Conservation (phyloP, 2,797 vertebrate species). For the Cynodonichthys magdalenae region DNA sequence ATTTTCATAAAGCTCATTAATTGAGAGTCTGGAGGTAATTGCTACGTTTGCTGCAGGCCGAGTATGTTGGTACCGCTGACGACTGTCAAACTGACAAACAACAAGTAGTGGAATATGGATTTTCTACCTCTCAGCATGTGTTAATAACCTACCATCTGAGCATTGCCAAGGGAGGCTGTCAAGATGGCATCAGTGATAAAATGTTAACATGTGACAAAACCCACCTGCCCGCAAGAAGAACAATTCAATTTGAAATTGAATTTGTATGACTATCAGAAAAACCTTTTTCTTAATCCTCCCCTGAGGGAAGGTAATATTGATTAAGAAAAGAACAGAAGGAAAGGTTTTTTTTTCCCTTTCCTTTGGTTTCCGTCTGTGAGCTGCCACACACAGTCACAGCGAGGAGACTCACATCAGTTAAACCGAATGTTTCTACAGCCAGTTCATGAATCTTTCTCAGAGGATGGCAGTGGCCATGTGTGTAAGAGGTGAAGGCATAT, state of each 20-base stretch:
- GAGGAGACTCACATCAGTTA: constrained; percentile 30
- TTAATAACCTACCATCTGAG: constrained; percentile 85
- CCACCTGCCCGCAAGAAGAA: constrained; percentile 79
- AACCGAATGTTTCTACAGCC: constrained; percentile 20
- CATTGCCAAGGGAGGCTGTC: constrained; percentile 82
- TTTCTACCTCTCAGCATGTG: constrained; percentile 77
- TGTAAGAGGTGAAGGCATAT: constrained; percentile 13
- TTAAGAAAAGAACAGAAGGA: constrained; percentile 74
- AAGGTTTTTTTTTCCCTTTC: constrained; percentile 51
- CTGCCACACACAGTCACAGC: constrained; percentile 46
- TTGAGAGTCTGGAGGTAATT: constrained; percentile 85
- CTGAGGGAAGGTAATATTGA: constrained; percentile 79
- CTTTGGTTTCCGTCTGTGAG: constrained; percentile 50
- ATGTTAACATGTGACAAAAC: constrained; percentile 83
- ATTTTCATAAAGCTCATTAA: constrained; percentile 86
- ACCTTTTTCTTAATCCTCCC: constrained; percentile 75
- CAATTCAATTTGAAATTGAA: constrained; percentile 80
- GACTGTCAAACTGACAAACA: constrained; percentile 86
- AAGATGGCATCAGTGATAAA: constrained; percentile 85
- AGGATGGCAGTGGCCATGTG: constrained; percentile 27
- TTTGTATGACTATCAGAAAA: constrained; percentile 75
- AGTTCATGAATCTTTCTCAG: constrained; percentile 35
- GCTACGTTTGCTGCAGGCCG: constrained; percentile 81
- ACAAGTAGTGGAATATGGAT: constrained; percentile 84
- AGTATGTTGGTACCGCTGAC: constrained; percentile 81